Evolutionary conservation across 2,113 vertebrate species (phyloP).

Genomic region (Epinephelus fuscoguttatus): DNA sequence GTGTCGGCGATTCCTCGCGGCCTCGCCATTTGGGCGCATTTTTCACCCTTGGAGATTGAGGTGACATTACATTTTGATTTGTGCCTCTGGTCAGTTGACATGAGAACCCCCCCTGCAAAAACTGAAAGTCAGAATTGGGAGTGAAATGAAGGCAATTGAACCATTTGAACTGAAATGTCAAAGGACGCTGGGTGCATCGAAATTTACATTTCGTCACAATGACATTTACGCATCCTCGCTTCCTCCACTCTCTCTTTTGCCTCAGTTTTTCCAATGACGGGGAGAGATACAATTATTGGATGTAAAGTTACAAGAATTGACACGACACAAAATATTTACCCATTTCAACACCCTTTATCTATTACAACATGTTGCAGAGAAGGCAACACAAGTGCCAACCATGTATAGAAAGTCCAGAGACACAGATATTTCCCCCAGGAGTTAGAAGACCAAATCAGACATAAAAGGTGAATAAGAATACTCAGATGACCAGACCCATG

Average conservation of each 20-base stretch:
- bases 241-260: background rate
- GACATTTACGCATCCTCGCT: background rate
- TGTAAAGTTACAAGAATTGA: background rate
- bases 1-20: constrained; percentile 22
- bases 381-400: background rate
- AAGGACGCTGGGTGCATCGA: constrained; percentile 14
- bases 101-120: constrained; percentile 14
- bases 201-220: background rate
- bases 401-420: background rate
- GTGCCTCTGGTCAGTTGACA: constrained; percentile 39
- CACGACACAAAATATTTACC: background rate
- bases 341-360: background rate
- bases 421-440: background rate
- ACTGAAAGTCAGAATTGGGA: constrained; percentile 1
- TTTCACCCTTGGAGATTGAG: constrained; percentile 49
- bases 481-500: background rate
- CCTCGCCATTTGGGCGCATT: constrained; percentile 21
- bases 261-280: background rate
- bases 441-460: background rate
- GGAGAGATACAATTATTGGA: background rate
- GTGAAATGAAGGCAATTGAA: constrained; percentile 22
- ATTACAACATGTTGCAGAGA: background rate
- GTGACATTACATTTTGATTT: constrained; percentile 59
- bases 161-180: constrained; percentile 54
- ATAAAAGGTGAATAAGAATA: background rate